Conservation (phyloP, 2,888 invertebrate species). For the Metopia argyrocephala region DNA sequence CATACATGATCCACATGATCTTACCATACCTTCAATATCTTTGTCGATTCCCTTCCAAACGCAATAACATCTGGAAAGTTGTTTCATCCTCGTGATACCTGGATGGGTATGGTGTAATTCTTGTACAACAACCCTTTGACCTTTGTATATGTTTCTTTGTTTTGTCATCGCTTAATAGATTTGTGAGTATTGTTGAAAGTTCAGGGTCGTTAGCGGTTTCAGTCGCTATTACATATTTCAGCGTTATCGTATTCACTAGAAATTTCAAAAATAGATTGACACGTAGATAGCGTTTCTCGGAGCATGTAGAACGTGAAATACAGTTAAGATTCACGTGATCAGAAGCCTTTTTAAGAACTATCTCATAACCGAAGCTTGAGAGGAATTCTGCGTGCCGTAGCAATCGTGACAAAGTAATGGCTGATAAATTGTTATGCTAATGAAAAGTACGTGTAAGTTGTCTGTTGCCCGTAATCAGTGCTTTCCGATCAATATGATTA, state of each 20-base stretch:
- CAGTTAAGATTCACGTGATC: too few relatives aligned
- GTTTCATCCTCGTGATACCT: constrained; percentile 71
- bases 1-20: constrained; percentile 47
- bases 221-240: constrained; percentile 13
- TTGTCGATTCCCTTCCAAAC: constrained; percentile 70
- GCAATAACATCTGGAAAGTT: constrained; percentile 67
- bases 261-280: constrained; percentile 30
- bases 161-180: constrained; percentile 5
- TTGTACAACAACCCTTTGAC: constrained; percentile 56
- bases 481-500: too few relatives aligned
- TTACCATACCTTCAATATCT: constrained; percentile 66
- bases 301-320: too few relatives aligned
- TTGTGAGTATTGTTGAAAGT: constrained; percentile 10
- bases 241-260: constrained; percentile 19
- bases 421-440: too few relatives aligned
- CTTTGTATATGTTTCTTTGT: too few relatives aligned
- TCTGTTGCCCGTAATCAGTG: too few relatives aligned
- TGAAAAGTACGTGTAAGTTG: too few relatives aligned
- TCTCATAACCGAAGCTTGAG: too few relatives aligned
- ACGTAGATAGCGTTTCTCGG: too few relatives aligned
- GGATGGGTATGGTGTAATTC: constrained; percentile 67
- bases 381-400: too few relatives aligned
- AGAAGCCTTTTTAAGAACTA: too few relatives aligned
- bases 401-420: too few relatives aligned
- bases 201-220: constrained; percentile 38